These are phyloP conservation scores for Leptinotarsa defecta DNA, from an alignment of 1,140 invertebrate genomes.

Conservation along the genomic window DNA sequence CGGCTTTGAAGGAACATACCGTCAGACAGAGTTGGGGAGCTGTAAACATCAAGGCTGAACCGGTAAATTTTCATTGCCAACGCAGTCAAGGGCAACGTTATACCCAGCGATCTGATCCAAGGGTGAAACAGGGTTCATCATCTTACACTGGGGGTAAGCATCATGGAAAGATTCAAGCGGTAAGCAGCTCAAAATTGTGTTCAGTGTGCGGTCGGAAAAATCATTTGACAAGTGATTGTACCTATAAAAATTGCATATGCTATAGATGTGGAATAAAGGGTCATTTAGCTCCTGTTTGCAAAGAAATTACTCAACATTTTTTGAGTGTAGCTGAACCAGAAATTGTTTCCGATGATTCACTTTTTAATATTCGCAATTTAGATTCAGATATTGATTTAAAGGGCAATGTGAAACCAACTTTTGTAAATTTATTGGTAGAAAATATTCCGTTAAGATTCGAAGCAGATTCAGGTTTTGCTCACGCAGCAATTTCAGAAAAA, in stretches of 20 bases:
- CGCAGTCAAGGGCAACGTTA: constrained; percentile 6
- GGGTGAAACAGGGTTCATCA: neutral
- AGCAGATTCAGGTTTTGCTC: constrained; percentile 31
- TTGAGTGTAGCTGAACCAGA: constrained; percentile 5
- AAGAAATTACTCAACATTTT: constrained; percentile 20
- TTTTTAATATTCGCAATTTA: neutral
- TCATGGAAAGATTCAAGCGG: neutral
- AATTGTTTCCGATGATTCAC: neutral
- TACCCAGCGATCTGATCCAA: neutral
- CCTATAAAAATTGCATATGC: constrained; percentile 23
- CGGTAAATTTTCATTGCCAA: neutral
- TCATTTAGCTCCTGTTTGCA: constrained; percentile 24
- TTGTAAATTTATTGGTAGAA: constrained; percentile 30
- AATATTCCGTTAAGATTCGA: constrained; percentile 31
- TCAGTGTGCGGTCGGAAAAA: constrained; percentile 19
- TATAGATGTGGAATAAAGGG: constrained; percentile 26
- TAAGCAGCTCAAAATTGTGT: neutral
- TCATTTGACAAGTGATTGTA: constrained; percentile 13
- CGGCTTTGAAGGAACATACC: constrained; percentile 17
- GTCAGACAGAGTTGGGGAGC: neutral
- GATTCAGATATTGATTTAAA: neutral
- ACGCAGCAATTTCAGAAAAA: constrained; percentile 34
- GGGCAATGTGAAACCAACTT: constrained; percentile 31
- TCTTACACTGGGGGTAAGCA: neutral
- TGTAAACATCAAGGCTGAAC: neutral